A percentile compares a stretch with the other conserved stretches of the same genome.
These are phyloP conservation scores for Nanorana parkeri DNA, from an alignment of 2,113 vertebrate genomes.

Conservation along the genomic window DNA sequence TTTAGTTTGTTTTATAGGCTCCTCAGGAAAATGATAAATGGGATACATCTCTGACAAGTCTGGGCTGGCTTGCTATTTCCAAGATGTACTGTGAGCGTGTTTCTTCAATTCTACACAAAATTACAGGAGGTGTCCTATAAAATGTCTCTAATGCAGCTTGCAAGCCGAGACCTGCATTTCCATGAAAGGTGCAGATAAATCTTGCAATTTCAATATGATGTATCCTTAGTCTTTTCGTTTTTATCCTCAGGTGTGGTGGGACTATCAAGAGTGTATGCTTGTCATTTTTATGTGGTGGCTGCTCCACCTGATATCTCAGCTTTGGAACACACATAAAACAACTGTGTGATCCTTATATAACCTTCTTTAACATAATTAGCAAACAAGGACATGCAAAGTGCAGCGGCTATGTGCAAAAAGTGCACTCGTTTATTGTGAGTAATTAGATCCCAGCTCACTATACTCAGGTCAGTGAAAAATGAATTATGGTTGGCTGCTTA, in stretches of 20 bases:
- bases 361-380: no score
- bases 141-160: conserved; percentile 32
- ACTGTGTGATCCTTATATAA: no score
- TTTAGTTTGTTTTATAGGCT: conserved; percentile 41
- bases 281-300: not conserved
- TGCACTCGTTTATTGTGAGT: no score
- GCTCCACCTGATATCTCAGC: not conserved
- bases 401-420: no score
- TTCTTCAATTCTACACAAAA: conserved; percentile 40
- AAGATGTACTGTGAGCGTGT: conserved; percentile 27
- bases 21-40: conserved; percentile 25
- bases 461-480: no score
- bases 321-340: no score
- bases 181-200: conserved; percentile 34
- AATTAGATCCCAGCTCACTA: no score
- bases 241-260: conserved; percentile 32
- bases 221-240: not conserved
- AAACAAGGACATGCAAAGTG: no score
- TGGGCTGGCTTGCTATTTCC: conserved; percentile 37
- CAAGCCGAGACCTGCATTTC: conserved; percentile 42
- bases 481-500: no score
- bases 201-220: conserved; percentile 13
- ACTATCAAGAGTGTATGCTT: not conserved
- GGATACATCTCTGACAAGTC: conserved; percentile 45
- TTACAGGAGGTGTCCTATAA: conserved; percentile 44